Conservation (phyloP, 37 sponge, comb jelly and placozoan species). For the Halisarca cf. caerulea region DNA sequence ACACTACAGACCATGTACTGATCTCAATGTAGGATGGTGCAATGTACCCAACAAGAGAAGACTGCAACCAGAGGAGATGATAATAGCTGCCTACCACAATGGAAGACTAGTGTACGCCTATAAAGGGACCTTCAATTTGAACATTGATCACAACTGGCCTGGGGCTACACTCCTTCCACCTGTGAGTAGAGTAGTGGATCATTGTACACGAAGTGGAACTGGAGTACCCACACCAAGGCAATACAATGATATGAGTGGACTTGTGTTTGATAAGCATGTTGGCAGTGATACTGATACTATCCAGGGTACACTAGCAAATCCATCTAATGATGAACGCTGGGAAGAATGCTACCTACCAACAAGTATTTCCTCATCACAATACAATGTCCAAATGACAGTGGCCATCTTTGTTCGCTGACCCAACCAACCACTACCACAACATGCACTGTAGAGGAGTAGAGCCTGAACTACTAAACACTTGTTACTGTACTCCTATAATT, state of each 20-base stretch:
- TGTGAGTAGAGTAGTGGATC: not conserved
- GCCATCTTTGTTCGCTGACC: conserved; percentile 35
- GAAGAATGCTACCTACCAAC: conserved; percentile 23
- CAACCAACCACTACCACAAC: too few relatives aligned
- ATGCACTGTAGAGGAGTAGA: not conserved
- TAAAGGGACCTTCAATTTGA: conserved; percentile 27
- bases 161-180: conserved; percentile 9
- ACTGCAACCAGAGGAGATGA: conserved; percentile 25
- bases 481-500: too few relatives aligned
- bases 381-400: conserved; percentile 28
- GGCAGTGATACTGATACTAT: not conserved
- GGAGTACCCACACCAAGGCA: not conserved
- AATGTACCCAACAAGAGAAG: conserved; percentile 31
- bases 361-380: not conserved
- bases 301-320: not conserved
- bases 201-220: not conserved
- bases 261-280: conserved; percentile 2
- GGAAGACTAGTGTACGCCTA: conserved; percentile 28
- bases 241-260: not conserved
- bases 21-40: conserved; percentile 25
- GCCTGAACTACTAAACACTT: not conserved
- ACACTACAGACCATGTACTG: conserved; percentile 20
- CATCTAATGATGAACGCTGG: conserved; percentile 16
- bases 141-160: conserved; percentile 34
- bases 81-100: conserved; percentile 35